Base-by-base conservation (phyloP, 1,140 invertebrate species). In the Rhopalosiphum maidis region DNA sequence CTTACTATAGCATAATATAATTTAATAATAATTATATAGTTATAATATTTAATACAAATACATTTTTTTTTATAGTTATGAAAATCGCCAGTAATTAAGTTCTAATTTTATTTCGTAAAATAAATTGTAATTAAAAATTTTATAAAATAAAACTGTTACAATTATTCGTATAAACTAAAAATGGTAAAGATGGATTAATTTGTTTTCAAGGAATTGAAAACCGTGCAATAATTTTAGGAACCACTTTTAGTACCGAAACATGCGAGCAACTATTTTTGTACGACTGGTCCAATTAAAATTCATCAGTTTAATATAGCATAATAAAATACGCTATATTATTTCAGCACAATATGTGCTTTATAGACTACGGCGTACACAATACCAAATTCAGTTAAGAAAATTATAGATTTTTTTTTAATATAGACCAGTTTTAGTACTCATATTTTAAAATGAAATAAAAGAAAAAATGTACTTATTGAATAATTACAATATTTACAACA, bases 281-380 rank as follows among this genome's bases (percentile, higher is more conserved):
- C 87, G 35, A 48, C 30, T 87, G 46, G 48, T 37, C 87, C 87
- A 89, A 89, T 89, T 89, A 89, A 89, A 89, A 89, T 37, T 89
- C 87, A 89, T 89, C 48, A 51, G 35, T 54, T 89, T 51, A n/a
- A 88, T 88, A 30, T 21, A 77, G 25, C 23, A 11, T 85, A 43
- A n/a, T 15, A 18, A n/a, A n/a, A 68, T 83, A 25, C 22, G 22
- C 35, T 83, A 25, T 83, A 37, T 37, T 83, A 85, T 85, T 77
- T 77, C n/a, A 77, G 60, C 30, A 77, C 15, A 77, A 77, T 77
- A 77, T 77, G 25, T 30, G 4, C 15, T n/a, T n/a, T 77, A 18
- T n/a, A 68, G 11, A 68, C 4, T 68, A 18, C 11, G 60, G n/a
- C 1, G 30, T 77, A 9, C 15, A 6, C 30, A n/a, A 77, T 77